Percentiles rank a stretch among this genome's conserved stretches.
Conservation (phyloP, 23 tunicate species). For the Phallusia fumigata region DNA sequence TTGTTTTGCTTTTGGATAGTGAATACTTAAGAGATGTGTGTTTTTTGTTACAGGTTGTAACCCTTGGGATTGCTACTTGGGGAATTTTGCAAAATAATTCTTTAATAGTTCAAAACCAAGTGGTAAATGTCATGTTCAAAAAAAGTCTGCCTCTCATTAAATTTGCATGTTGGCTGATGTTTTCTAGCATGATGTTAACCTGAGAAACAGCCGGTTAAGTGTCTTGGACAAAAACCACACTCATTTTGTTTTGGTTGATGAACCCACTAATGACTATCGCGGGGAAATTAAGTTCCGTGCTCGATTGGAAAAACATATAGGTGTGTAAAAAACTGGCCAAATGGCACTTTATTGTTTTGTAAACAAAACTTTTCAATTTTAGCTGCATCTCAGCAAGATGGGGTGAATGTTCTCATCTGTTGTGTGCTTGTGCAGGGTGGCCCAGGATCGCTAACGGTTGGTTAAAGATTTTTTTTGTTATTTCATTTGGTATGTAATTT, state of each 20-base stretch:
- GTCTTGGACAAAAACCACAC: slow-evolving; percentile 60
- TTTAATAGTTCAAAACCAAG: background rate
- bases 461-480: no score
- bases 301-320: slow-evolving; percentile 42
- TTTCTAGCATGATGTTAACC: background rate
- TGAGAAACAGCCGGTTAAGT: background rate
- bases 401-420: slow-evolving; percentile 21
- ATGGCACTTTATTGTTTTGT: no score
- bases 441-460: slow-evolving; percentile 64
- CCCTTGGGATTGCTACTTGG: slow-evolving; percentile 85
- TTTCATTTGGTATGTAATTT: no score
- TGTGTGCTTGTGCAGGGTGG: slow-evolving; percentile 92
- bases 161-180: background rate
- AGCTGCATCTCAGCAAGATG: background rate
- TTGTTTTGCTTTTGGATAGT: no score
- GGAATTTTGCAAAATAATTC: slow-evolving; percentile 38
- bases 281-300: slow-evolving; percentile 68
- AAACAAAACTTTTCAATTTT: no score
- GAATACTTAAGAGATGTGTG: background rate
- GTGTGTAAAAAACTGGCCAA: slow-evolving; percentile 22
- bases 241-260: slow-evolving; percentile 83
- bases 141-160: background rate
- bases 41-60: slow-evolving; percentile 48
- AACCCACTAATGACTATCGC: slow-evolving; percentile 32
- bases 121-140: background rate